phyloP scores from a whole-genome alignment of 2,888 invertebrate species.

The Leucozona laternaria region DNA sequence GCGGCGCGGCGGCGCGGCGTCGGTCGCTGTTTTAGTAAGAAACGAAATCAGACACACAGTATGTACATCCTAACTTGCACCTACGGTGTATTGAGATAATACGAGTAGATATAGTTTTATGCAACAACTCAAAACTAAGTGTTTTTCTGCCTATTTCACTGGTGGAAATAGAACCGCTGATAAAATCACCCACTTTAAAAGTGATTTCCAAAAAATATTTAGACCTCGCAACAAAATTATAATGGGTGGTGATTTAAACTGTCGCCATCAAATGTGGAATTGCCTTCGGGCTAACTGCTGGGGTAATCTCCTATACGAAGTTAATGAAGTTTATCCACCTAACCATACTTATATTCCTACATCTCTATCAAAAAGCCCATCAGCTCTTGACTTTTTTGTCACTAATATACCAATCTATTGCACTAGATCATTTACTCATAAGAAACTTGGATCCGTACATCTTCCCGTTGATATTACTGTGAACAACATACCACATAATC shows the following conservation, averaged over 20 bases:
- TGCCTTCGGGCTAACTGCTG: constrained; percentile 24
- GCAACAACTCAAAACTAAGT: not conserved
- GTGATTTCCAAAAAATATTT: not conserved
- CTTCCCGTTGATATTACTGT: constrained; percentile 18
- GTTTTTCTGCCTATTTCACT: constrained; percentile 14
- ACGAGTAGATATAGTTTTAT: constrained; percentile 9
- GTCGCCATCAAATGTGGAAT: constrained; percentile 18
- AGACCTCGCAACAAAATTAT: not conserved
- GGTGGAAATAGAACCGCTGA: not conserved
- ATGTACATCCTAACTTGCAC: constrained; percentile 2
- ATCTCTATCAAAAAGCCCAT: constrained; percentile 25
- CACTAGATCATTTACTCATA: constrained; percentile 4
- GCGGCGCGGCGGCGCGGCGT: too few relatives aligned
- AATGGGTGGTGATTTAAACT: not conserved
- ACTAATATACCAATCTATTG: constrained; percentile 28
- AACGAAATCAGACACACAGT: constrained; percentile 14
- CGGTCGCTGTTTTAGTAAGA: not conserved
- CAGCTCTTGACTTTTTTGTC: constrained; percentile 38
- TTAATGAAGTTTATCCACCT: not conserved
- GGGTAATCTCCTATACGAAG: constrained; percentile 12
- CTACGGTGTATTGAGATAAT: constrained; percentile 3
- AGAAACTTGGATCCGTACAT: constrained; percentile 15
- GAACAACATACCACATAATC: constrained; percentile 11
- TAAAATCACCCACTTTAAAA: not conserved
- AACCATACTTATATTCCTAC: constrained; percentile 38